Evolutionary conservation across 2,888 invertebrate species (phyloP), one percentile per base, ranked within the genome.

Genomic region (Chrysomela aeneicollis): DNA sequence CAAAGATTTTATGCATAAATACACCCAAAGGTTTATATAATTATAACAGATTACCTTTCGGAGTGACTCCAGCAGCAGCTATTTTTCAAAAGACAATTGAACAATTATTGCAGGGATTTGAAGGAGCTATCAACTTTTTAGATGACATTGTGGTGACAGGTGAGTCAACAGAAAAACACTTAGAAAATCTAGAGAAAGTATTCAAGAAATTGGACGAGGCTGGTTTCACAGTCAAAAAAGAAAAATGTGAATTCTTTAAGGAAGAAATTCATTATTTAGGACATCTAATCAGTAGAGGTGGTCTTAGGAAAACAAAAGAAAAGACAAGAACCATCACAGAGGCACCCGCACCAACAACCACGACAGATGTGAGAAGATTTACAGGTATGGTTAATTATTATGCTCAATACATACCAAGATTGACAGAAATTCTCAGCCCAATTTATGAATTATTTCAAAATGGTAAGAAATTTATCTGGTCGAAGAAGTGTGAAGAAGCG

Each of bases 241-340:
- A 71, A 18, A 81, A 81, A 64, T 80, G 79, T 70, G 52, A 66
- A 17, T 78, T 82, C 63, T 78, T 76, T 26, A 63, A 76, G 63
- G 57, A 73, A 1, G 61, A 76, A 60, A 68, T 78, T 21, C 68
- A 18, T n/a, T 81, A 79, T 70, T 68, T 81, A n/a, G 77, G 77
- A 0, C 68, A 72, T 35, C 50, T 18, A 15, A 67, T 73, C 2
- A 19, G 42, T 18, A 61, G 61, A 49, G 46, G 60, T n/a, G 72
- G 72, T 5, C 19, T 74, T 42, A 57, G 53, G 17, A 69, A 63
- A n/a, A 21, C 22, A 18, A 47, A 67, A 3, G 47, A 57, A n/a
- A 71, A 71, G 54, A 50, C 69, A 1, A 18, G 57, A 19, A 70
- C 68, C n/a, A 71, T 72, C 0, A 18, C 32, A 6, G 47, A 67